Conservation (phyloP, 2,113 vertebrate genomes). For the Plecturocebus donacophilus region DNA sequence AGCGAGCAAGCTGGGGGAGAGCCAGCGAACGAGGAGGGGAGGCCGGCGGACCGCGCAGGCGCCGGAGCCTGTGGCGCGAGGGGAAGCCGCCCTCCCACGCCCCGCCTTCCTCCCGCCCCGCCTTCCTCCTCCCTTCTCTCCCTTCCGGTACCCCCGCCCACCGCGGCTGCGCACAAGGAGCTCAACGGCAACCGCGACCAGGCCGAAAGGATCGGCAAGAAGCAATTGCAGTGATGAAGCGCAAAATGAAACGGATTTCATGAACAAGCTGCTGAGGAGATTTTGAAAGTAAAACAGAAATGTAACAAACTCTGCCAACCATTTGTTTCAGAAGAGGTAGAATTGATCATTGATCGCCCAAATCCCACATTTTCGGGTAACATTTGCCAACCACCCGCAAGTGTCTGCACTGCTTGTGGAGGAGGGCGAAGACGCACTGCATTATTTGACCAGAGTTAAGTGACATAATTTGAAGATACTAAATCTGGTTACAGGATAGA, state of each 20-base stretch:
- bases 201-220: conserved; percentile 97
- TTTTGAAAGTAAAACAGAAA: conserved; percentile 99
- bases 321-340: conserved; percentile 99
- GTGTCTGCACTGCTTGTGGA: conserved; percentile 98
- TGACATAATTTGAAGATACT: conserved; percentile 99
- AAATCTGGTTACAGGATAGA: conserved; percentile 99
- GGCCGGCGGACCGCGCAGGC: neutral
- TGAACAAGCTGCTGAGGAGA: conserved; percentile 99
- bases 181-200: neutral
- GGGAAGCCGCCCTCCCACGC: neutral
- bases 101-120: neutral
- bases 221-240: conserved; percentile 89
- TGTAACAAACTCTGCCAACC: conserved; percentile 99
- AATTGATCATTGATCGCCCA: conserved; percentile 94
- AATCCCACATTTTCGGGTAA: conserved; percentile 99
- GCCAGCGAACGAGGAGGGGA: no score
- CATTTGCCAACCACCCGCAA: conserved; percentile 99
- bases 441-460: conserved; percentile 89
- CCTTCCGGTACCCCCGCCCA: no score
- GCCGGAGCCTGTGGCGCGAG: neutral
- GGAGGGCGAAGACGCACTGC: neutral
- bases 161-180: neutral
- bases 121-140: neutral
- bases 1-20: no score
- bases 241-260: conserved; percentile 99